These are phyloP conservation scores for Netelia inedita DNA, from an alignment of 2,888 invertebrate genomes.

Conservation along the genomic window DNA sequence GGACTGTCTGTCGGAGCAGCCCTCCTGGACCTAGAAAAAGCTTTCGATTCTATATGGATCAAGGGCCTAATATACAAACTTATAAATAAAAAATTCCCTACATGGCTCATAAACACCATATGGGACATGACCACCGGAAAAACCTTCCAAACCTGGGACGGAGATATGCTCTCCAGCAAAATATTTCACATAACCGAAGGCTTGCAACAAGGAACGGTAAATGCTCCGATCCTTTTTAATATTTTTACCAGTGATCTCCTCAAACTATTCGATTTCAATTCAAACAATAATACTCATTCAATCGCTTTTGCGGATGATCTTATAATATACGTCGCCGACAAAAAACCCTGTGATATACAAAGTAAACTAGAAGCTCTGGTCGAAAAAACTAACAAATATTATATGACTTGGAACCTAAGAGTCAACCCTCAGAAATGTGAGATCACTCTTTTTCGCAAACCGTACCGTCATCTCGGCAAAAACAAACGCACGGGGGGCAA, in stretches of 20 bases:
- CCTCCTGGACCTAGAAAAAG: slow-evolving; percentile 20
- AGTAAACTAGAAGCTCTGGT: slow-evolving; percentile 8
- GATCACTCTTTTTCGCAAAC: background rate
- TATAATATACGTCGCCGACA: background rate
- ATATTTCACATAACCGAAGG: background rate
- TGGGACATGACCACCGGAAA: slow-evolving; percentile 25
- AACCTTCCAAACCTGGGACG: slow-evolving; percentile 21
- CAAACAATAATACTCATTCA: background rate
- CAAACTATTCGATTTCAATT: background rate
- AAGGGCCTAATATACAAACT: slow-evolving; percentile 5
- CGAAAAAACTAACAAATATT: background rate
- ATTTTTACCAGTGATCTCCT: background rate
- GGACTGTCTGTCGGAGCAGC: slow-evolving; percentile 19
- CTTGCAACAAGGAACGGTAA: background rate
- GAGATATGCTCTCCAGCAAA: background rate
- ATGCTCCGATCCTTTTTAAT: slow-evolving; percentile 4
- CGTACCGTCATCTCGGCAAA: background rate
- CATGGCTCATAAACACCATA: background rate
- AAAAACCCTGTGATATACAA: background rate
- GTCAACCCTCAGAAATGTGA: slow-evolving; percentile 18
- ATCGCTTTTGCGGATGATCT: background rate
- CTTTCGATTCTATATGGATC: slow-evolving; percentile 28
- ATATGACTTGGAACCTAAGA: background rate
- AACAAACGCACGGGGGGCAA: background rate
- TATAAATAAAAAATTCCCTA: background rate